A percentile compares a stretch with the other conserved stretches of the same genome.
phyloP scores from a whole-genome alignment of 1,140 invertebrate species.

The Aphelinus atriplicis region DNA sequence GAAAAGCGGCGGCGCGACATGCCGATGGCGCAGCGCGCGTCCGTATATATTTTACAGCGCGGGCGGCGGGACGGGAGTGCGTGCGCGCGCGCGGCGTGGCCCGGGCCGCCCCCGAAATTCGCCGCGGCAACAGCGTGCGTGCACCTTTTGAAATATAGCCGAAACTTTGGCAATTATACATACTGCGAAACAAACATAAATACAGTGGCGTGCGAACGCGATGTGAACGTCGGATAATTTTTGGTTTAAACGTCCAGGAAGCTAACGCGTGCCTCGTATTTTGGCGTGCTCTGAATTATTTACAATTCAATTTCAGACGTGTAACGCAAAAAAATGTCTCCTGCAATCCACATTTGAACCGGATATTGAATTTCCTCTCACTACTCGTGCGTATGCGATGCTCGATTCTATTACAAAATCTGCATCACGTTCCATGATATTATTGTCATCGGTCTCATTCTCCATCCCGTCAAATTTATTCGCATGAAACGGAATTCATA shows the following conservation, averaged over 20 bases:
- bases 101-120: background rate
- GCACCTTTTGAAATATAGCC: constrained; percentile 4
- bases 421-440: no score
- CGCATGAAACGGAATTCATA: no score
- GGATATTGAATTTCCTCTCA: no score
- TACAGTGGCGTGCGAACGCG: background rate
- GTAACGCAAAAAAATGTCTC: background rate
- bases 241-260: constrained; percentile 2
- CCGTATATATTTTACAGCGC: background rate
- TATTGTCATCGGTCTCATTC: no score
- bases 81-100: no score
- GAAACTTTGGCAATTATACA: constrained; percentile 4
- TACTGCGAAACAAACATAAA: constrained; percentile 5
- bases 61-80: background rate
- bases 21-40: background rate
- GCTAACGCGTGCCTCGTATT: background rate
- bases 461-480: no score
- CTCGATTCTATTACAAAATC: no score
- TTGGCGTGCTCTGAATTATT: background rate
- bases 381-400: no score
- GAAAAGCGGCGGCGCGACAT: background rate
- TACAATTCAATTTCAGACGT: background rate
- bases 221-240: background rate
- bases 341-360: background rate
- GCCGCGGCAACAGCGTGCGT: background rate